A percentile compares a stretch with the other conserved stretches of the same genome.
These are phyloP conservation scores for Brachynemurus nebulosus DNA, from an alignment of 2,888 invertebrate genomes.

Conservation along the genomic window DNA sequence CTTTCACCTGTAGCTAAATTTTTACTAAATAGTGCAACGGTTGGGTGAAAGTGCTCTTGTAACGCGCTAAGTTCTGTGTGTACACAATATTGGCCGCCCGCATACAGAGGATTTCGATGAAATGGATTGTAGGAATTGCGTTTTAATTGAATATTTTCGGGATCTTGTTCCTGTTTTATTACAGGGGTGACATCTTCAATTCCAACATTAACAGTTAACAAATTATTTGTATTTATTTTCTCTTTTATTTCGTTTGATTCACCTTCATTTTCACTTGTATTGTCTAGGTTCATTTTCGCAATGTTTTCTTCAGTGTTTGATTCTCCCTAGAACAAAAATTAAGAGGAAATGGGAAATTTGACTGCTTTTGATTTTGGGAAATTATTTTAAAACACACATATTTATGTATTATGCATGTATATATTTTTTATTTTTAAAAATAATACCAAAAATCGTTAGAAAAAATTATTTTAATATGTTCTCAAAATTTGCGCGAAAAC, in stretches of 20 bases:
- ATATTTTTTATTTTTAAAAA: too few relatives aligned
- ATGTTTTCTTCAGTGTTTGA: too few relatives aligned
- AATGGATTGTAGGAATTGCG: conserved; percentile 47
- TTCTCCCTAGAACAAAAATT: too few relatives aligned
- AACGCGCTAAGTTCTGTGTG: conserved; percentile 64
- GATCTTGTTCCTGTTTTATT: neutral
- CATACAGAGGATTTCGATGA: conserved; percentile 72
- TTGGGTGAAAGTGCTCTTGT: conserved; percentile 75
- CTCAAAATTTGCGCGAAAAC: too few relatives aligned
- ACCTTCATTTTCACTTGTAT: conserved; percentile 1
- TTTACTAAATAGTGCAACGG: conserved; percentile 75
- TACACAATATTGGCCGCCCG: conserved; percentile 58
- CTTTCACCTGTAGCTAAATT: conserved; percentile 58
- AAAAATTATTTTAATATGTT: too few relatives aligned
- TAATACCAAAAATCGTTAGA: too few relatives aligned
- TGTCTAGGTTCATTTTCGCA: too few relatives aligned
- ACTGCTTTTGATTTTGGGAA: too few relatives aligned
- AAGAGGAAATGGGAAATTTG: too few relatives aligned
- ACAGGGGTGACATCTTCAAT: neutral
- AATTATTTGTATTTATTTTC: conserved; percentile 28
- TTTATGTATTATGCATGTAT: too few relatives aligned
- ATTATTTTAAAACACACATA: too few relatives aligned
- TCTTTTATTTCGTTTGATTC: conserved; percentile 25
- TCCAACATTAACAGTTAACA: conserved; percentile 11
- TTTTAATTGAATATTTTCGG: conserved; percentile 22